Evolutionary conservation across 2,113 vertebrate species (phyloP).

Genomic region (Pedetes capensis): DNA sequence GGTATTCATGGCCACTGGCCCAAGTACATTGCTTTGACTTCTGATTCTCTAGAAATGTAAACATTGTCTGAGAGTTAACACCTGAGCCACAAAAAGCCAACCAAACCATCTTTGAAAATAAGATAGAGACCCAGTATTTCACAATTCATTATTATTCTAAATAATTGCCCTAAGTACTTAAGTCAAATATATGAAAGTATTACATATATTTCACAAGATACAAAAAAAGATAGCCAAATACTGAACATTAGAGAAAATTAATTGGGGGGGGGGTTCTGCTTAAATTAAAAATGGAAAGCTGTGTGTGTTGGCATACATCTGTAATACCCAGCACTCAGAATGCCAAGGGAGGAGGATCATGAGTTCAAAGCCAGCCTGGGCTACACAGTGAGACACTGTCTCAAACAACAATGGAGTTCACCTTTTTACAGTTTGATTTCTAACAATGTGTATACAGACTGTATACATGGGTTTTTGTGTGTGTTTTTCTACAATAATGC

Average conservation of each 20-base stretch:
- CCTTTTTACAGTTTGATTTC: slow-evolving; percentile 35
- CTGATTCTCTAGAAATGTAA: slow-evolving; percentile 10
- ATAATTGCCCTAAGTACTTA: neutral
- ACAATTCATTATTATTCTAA: slow-evolving; percentile 21
- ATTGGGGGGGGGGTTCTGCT: neutral
- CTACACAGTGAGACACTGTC: too few species aligned
- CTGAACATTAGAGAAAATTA: slow-evolving; percentile 2
- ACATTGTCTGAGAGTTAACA: neutral
- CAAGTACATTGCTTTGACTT: slow-evolving; percentile 18
- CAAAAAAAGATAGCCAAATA: neutral
- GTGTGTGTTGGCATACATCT: too few species aligned
- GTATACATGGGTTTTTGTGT: neutral
- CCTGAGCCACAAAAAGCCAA: neutral
- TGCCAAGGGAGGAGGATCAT: too few species aligned
- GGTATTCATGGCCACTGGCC: neutral
- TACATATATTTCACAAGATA: neutral
- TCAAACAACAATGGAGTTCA: too few species aligned
- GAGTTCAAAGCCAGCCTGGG: too few species aligned
- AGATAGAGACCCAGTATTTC: neutral
- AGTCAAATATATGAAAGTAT: neutral
- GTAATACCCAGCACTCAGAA: too few species aligned
- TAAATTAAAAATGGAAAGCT: slow-evolving; percentile 50
- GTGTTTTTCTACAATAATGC: neutral
- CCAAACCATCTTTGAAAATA: neutral
- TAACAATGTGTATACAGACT: neutral